These are phyloP conservation scores for Psittacula echo DNA, from an alignment of 2,797 vertebrate genomes.

Conservation along the genomic window DNA sequence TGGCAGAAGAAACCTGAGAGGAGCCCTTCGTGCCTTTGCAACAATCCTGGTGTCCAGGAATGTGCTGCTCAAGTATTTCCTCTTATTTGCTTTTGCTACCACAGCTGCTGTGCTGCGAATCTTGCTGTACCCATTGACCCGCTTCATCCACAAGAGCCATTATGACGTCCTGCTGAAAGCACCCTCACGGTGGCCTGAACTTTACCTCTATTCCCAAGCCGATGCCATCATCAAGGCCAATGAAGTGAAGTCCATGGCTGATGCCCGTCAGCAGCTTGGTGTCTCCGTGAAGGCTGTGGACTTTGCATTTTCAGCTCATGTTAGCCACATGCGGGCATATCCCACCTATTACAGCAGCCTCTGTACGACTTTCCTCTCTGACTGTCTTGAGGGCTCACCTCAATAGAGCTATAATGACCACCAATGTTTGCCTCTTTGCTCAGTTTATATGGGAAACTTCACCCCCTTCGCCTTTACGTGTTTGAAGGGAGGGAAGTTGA, in stretches of 20 bases:
- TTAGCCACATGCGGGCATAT: constrained; percentile 87
- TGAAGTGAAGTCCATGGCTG: constrained; percentile 85
- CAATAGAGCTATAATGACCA: neutral
- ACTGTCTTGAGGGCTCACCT: constrained; percentile 63
- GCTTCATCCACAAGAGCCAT: constrained; percentile 89
- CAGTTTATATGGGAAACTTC: neutral
- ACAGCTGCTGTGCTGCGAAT: constrained; percentile 81
- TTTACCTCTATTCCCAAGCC: constrained; percentile 89
- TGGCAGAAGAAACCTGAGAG: constrained; percentile 85
- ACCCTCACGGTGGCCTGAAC: constrained; percentile 90
- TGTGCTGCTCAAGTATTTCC: constrained; percentile 78
- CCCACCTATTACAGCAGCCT: constrained; percentile 85
- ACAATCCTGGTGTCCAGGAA: constrained; percentile 80
- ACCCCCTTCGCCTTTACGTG: neutral
- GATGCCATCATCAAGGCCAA: constrained; percentile 85
- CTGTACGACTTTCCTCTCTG: constrained; percentile 84
- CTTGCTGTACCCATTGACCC: constrained; percentile 88
- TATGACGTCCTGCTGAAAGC: constrained; percentile 85
- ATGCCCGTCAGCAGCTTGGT: constrained; percentile 75
- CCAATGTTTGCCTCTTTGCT: neutral
- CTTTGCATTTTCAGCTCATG: constrained; percentile 88
- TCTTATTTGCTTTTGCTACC: constrained; percentile 83
- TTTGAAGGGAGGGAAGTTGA: neutral
- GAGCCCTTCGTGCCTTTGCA: constrained; percentile 86
- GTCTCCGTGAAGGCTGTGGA: constrained; percentile 84